Conservation (phyloP, 2,888 invertebrate species). For the Horisme vitalbata region DNA sequence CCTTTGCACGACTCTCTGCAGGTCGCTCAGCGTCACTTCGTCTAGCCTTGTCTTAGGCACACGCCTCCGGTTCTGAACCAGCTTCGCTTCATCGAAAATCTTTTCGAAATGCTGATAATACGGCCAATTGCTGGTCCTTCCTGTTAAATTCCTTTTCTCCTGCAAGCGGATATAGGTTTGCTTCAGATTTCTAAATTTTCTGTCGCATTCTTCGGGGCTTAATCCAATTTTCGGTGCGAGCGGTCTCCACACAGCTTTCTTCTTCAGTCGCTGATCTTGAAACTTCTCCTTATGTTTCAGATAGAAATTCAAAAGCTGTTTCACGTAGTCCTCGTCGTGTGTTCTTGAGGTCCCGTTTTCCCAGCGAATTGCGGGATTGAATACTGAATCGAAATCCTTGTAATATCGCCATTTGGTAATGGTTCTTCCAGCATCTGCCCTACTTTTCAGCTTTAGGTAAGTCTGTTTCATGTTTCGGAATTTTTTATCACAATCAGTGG, state of each 20-base stretch:
- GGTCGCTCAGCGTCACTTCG: conserved; percentile 48
- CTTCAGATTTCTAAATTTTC: conserved; percentile 72
- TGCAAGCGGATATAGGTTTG: conserved; percentile 66
- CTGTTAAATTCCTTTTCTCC: conserved; percentile 59
- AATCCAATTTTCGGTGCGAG: conserved; percentile 58
- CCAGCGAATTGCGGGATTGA: conserved; percentile 33
- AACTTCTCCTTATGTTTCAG: conserved; percentile 67
- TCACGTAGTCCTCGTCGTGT: conserved; percentile 60
- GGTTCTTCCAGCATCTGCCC: conserved; percentile 49
- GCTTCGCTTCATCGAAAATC: conserved; percentile 53
- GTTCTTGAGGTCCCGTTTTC: conserved; percentile 30
- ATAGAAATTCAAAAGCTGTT: conserved; percentile 63
- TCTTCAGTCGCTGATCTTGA: conserved; percentile 61
- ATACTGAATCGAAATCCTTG: conserved; percentile 67
- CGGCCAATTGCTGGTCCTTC: conserved; percentile 63
- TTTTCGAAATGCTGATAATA: conserved; percentile 68
- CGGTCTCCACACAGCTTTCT: conserved; percentile 62
- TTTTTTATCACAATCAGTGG: conserved; percentile 67
- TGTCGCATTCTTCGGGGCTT: conserved; percentile 66
- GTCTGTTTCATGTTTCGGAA: conserved; percentile 74
- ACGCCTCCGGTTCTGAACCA: neutral
- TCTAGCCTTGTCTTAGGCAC: conserved; percentile 33
- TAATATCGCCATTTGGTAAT: conserved; percentile 70
- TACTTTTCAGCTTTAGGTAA: conserved; percentile 62
- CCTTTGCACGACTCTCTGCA: conserved; percentile 52